A percentile compares a stretch with the other conserved stretches of the same genome.
phyloP scores from a whole-genome alignment of 2,888 invertebrate genomes.

The Oligia strigilis region DNA sequence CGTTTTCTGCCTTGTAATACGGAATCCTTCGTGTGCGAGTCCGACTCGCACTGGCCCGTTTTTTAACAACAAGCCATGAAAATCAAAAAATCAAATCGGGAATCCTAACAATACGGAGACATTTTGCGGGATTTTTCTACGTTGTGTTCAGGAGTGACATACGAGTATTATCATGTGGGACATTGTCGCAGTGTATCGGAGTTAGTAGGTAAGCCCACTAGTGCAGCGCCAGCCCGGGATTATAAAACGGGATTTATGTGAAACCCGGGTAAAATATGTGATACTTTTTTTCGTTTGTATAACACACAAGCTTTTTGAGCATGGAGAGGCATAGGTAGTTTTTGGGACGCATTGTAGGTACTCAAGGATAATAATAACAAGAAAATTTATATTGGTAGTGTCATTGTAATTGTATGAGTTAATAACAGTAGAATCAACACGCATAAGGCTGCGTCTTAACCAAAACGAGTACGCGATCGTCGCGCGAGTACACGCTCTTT shows the following conservation, averaged over 20 bases:
- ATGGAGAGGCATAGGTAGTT: background rate
- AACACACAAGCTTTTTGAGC: background rate
- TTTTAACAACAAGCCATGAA: background rate
- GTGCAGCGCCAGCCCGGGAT: slow-evolving; percentile 43
- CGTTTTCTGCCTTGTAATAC: too few species aligned
- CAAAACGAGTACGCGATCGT: background rate
- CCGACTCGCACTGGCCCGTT: too few species aligned
- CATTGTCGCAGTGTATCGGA: slow-evolving; percentile 41
- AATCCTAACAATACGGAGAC: slow-evolving; percentile 16
- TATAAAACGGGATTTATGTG: slow-evolving; percentile 36
- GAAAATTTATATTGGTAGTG: background rate
- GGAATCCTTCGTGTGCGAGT: too few species aligned
- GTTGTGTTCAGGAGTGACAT: slow-evolving; percentile 32
- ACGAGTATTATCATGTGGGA: slow-evolving; percentile 44
- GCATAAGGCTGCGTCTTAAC: background rate
- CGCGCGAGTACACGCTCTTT: too few species aligned
- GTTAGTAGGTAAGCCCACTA: slow-evolving; percentile 43
- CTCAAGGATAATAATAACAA: background rate
- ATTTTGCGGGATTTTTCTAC: slow-evolving; percentile 25
- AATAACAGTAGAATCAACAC: background rate
- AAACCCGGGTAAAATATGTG: slow-evolving; percentile 4
- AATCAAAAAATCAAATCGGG: slow-evolving; percentile 17
- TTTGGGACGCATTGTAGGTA: background rate
- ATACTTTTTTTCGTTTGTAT: background rate
- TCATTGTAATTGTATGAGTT: too few species aligned